Conservation (phyloP, 2,888 invertebrate genomes). For the Hoplodrina ambigua region DNA sequence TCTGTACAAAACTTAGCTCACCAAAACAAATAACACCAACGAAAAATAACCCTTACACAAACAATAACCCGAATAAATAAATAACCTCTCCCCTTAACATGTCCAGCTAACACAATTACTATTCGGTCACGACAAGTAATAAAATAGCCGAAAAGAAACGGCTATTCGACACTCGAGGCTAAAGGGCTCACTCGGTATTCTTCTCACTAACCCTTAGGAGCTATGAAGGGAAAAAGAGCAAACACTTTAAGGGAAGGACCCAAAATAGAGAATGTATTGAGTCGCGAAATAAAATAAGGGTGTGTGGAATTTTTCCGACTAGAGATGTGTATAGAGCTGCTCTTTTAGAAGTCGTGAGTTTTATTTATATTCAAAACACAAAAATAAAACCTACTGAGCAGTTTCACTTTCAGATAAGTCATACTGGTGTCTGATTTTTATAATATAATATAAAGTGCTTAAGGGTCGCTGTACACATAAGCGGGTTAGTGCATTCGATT, state of each 20-base stretch:
- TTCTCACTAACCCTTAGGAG: slow-evolving; percentile 81
- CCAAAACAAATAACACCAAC: background rate
- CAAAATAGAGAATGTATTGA: slow-evolving; percentile 89
- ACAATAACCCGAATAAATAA: slow-evolving; percentile 44
- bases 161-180: slow-evolving; percentile 83
- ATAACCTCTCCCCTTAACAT: slow-evolving; percentile 34
- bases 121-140: slow-evolving; percentile 86
- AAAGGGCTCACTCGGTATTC: slow-evolving; percentile 86
- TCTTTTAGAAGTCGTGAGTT: too few species aligned
- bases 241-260: slow-evolving; percentile 80
- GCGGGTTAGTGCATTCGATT: too few species aligned
- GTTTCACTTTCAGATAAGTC: too few species aligned
- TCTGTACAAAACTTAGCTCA: background rate
- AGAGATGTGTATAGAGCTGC: slow-evolving; percentile 71
- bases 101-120: slow-evolving; percentile 80
- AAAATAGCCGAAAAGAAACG: slow-evolving; percentile 86
- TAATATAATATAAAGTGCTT: too few species aligned
- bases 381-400: too few species aligned
- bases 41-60: slow-evolving; percentile 22
- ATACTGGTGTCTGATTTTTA: too few species aligned
- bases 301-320: slow-evolving; percentile 75
- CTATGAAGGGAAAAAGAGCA: slow-evolving; percentile 82
- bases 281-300: slow-evolving; percentile 89
- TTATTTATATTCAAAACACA: too few species aligned
- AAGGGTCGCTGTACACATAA: too few species aligned